A percentile compares a stretch with the other conserved stretches of the same genome.
Conservation (phyloP, 53 echinoderm and acorn worm genomes). For the Stichopus horrens region DNA sequence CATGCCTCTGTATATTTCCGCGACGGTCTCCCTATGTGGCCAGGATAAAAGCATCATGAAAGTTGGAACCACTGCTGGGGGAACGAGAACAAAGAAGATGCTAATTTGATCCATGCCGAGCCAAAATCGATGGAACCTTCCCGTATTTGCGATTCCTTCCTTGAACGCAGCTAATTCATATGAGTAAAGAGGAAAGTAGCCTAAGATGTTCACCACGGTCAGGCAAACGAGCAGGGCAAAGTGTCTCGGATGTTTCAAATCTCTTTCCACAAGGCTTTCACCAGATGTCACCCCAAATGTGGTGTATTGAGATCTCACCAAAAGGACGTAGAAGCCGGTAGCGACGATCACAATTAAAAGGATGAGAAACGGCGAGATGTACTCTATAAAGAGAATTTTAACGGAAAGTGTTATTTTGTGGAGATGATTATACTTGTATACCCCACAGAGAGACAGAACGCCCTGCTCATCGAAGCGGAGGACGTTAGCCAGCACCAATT, state of each 20-base stretch:
- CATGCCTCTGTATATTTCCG: neutral
- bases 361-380: conserved; percentile 33
- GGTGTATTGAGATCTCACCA: conserved; percentile 30
- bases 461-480: neutral
- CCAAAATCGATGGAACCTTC: neutral
- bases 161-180: conserved; percentile 6
- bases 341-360: neutral
- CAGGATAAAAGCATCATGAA: conserved; percentile 33
- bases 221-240: conserved; percentile 4
- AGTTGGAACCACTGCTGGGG: neutral
- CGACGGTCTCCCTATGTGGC: conserved; percentile 21
- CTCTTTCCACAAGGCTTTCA: conserved; percentile 2
- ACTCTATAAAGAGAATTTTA: conserved; percentile 17
- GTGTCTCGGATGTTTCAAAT: conserved; percentile 10
- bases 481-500: conserved; percentile 12
- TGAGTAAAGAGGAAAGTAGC: conserved; percentile 38
- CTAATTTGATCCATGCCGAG: conserved; percentile 15
- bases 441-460: neutral
- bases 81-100: conserved; percentile 18
- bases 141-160: neutral
- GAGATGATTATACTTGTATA: neutral
- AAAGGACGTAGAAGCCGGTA: conserved; percentile 30
- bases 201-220: neutral
- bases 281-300: conserved; percentile 31
- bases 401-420: neutral